Percentiles rank a stretch among this genome's conserved stretches.
Conservation (phyloP, 1,140 invertebrate genomes). For the Ganaspis sp. region DNA sequence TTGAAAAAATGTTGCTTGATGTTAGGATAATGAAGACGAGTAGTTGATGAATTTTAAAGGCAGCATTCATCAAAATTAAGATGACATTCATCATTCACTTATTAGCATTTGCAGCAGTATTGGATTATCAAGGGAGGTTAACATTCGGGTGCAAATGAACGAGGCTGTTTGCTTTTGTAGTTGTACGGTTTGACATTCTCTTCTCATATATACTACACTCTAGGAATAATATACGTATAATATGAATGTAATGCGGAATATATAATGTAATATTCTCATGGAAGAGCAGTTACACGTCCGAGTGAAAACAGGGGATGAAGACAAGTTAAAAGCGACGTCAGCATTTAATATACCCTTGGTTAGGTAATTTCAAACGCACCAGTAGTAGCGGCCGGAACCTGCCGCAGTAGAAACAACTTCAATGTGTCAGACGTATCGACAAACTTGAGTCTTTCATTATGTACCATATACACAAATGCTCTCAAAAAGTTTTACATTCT, state of each 20-base stretch:
- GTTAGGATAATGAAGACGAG: background rate
- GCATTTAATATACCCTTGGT: constrained; percentile 42
- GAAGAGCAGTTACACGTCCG: constrained; percentile 35
- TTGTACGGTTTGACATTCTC: constrained; percentile 13
- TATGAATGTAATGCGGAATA: constrained; percentile 52
- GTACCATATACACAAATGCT: background rate
- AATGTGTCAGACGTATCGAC: constrained; percentile 14
- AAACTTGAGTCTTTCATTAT: constrained; percentile 8
- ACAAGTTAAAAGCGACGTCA: constrained; percentile 50
- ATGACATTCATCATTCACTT: constrained; percentile 11
- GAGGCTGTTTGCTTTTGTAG: constrained; percentile 11
- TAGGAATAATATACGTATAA: constrained; percentile 39
- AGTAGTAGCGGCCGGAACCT: background rate
- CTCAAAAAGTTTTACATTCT: background rate
- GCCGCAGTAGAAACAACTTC: background rate
- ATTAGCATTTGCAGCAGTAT: background rate
- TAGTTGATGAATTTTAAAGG: background rate
- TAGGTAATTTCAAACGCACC: background rate
- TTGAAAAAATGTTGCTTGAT: too few species aligned
- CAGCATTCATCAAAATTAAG: background rate
- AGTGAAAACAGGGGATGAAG: constrained; percentile 42
- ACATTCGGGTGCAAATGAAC: constrained; percentile 28
- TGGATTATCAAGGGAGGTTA: constrained; percentile 14
- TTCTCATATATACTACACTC: background rate
- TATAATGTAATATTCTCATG: constrained; percentile 56